Percentiles rank a stretch among this genome's conserved stretches.
Evolutionary conservation across 2,888 invertebrate genomes (phyloP).

Genomic region (Macropis europaea): DNA sequence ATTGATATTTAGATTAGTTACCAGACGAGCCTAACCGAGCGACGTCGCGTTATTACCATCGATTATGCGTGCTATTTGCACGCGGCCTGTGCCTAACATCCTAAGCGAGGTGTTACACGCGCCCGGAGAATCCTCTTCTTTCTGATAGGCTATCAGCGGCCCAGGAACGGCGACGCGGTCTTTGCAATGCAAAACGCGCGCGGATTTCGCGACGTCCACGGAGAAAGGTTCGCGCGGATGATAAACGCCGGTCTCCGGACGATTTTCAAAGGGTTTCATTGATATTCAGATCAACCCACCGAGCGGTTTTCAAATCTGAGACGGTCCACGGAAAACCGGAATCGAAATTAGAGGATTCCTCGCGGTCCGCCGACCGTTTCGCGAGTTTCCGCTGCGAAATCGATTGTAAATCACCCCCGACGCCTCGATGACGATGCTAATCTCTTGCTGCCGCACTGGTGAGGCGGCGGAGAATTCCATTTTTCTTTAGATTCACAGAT

Average conservation of each 20-base stretch:
- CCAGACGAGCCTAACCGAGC: slow-evolving; percentile 11
- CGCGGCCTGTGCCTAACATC: slow-evolving; percentile 4
- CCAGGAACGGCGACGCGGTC: background rate
- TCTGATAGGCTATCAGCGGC: slow-evolving; percentile 14
- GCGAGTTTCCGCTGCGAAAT: too few species aligned
- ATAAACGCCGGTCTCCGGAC: slow-evolving; percentile 30
- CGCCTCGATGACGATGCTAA: too few species aligned
- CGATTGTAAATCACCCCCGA: too few species aligned
- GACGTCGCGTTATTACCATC: slow-evolving; percentile 37
- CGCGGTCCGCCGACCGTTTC: background rate
- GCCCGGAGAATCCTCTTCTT: slow-evolving; percentile 1
- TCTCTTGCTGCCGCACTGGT: too few species aligned
- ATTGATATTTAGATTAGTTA: slow-evolving; percentile 60
- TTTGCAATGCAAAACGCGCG: slow-evolving; percentile 41
- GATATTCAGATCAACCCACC: slow-evolving; percentile 49
- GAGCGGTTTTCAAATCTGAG: slow-evolving; percentile 15
- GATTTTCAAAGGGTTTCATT: slow-evolving; percentile 38
- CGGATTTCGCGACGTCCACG: slow-evolving; percentile 11
- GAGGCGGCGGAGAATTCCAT: too few species aligned
- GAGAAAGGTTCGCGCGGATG: slow-evolving; percentile 23
- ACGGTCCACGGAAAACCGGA: slow-evolving; percentile 28
- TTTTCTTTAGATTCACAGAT: too few species aligned
- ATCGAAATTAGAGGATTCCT: slow-evolving; percentile 24
- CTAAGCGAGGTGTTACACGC: slow-evolving; percentile 23
- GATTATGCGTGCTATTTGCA: slow-evolving; percentile 45